Evolutionary conservation across 2,888 invertebrate genomes (phyloP).

Genomic region (Temnothorax unifasciatus): DNA sequence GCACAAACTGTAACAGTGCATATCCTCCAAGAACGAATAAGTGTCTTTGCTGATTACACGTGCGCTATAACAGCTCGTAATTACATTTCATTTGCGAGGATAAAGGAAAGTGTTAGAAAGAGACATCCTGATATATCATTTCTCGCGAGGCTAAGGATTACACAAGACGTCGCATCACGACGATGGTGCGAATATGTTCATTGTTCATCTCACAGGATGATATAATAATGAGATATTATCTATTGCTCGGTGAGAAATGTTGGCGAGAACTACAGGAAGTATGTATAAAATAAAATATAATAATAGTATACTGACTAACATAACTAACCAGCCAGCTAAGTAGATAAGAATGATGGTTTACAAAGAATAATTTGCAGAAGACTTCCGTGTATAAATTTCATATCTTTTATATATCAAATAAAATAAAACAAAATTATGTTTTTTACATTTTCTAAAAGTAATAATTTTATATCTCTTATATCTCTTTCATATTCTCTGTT

Average conservation of each 20-base stretch:
- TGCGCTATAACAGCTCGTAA: constrained; percentile 47
- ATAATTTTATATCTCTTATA: background rate
- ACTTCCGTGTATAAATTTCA: background rate
- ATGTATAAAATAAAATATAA: background rate
- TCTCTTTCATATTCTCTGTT: background rate
- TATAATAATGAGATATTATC: background rate
- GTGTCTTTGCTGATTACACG: constrained; percentile 32
- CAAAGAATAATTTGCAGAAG: constrained; percentile 16
- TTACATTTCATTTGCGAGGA: constrained; percentile 55
- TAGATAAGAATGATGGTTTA: background rate
- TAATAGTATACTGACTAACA: background rate
- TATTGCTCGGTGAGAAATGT: background rate
- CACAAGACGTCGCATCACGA: constrained; percentile 8
- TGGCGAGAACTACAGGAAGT: background rate
- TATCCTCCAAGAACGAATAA: constrained; percentile 47
- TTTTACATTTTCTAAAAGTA: constrained; percentile 5
- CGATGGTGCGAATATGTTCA: background rate
- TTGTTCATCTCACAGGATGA: constrained; percentile 1
- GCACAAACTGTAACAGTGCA: constrained; percentile 69
- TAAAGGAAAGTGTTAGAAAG: constrained; percentile 28
- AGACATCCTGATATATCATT: constrained; percentile 32
- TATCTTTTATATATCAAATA: background rate
- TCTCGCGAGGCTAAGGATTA: constrained; percentile 18
- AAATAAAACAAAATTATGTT: constrained; percentile 3
- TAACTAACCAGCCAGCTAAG: background rate